Conservation (phyloP, 2,888 invertebrate species). For the Nomada hirtipes region DNA sequence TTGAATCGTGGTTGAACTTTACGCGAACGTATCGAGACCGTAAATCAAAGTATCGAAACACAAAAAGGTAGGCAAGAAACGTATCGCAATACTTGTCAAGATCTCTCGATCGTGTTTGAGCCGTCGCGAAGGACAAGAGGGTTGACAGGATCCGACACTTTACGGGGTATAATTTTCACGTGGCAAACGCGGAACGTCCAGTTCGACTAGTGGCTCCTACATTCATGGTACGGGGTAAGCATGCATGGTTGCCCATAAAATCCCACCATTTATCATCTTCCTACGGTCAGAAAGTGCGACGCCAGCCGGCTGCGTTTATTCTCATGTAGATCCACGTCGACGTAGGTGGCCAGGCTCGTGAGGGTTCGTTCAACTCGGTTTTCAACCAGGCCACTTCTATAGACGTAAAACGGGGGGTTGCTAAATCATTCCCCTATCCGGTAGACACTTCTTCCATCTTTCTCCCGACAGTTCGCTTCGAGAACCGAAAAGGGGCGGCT, state of each 20-base stretch:
- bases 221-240: slow-evolving; percentile 40
- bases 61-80: neutral
- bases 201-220: slow-evolving; percentile 19
- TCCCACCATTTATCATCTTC: slow-evolving; percentile 66
- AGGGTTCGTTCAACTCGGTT: slow-evolving; percentile 67
- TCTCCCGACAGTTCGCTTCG: slow-evolving; percentile 20
- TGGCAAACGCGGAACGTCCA: slow-evolving; percentile 15
- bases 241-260: slow-evolving; percentile 61
- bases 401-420: slow-evolving; percentile 48
- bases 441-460: slow-evolving; percentile 39
- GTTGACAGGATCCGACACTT: slow-evolving; percentile 47
- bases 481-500: slow-evolving; percentile 20
- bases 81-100: neutral
- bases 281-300: slow-evolving; percentile 40
- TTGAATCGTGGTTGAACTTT: neutral
- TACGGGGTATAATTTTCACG: slow-evolving; percentile 64
- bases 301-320: slow-evolving; percentile 48
- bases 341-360: slow-evolving; percentile 57
- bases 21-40: neutral
- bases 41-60: neutral
- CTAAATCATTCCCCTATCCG: slow-evolving; percentile 60
- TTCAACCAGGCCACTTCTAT: slow-evolving; percentile 61
- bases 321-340: slow-evolving; percentile 58
- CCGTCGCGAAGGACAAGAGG: slow-evolving; percentile 4
- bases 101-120: slow-evolving; percentile 32